Base-by-base conservation (phyloP, 1,140 invertebrate genomes). In the Trialeurodes vaporariorum region DNA sequence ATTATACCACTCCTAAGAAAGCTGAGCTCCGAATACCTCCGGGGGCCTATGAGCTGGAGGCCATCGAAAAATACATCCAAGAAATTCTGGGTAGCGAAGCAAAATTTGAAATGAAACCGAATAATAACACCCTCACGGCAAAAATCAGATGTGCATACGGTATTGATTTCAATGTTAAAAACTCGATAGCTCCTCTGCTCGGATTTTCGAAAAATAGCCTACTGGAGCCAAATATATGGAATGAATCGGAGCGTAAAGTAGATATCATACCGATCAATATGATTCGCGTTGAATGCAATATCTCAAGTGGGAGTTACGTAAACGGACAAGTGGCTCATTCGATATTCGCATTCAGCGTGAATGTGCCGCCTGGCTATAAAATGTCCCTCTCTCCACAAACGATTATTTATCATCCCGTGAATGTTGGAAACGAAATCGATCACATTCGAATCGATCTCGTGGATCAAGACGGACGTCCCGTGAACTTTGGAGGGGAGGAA, bases 331-430 rank as follows among this genome's bases (percentile, higher is more conserved):
- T 40, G 59, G 69, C 67, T 1, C 62, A 71, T 34, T 70, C 59
- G 11, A 68, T 73, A 68, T 65, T 67, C 22, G 65, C 70, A 68
- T 70, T 68, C 71, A 70, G 70, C 59, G 12, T 68, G 12, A n/a
- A 58, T n/a, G 71, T 74, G 23, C 60, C 69, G 49, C 69, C 71
- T 27, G 73, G 71, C 23, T 72, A 72, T 71, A 74, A 74, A 72
- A 73, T 75, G 25, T 66, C 71, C 17, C 72, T 77, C 73, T 67
- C 59, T 34, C 72, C 73, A 21, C 25, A n/a, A 13, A 70, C 73
- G 27, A 70, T 76, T 49, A 77, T 77, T 70, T 77, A 77, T 72
- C 67, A 75, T 66, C 74, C 70, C 65, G 67, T 77, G 21, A 74
- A 69, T n/a, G n/a, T n/a, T 58, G 67, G 66, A 1, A 68, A 66